Conservation (phyloP, 2,797 vertebrate genomes). For the Diplodus sargus region DNA sequence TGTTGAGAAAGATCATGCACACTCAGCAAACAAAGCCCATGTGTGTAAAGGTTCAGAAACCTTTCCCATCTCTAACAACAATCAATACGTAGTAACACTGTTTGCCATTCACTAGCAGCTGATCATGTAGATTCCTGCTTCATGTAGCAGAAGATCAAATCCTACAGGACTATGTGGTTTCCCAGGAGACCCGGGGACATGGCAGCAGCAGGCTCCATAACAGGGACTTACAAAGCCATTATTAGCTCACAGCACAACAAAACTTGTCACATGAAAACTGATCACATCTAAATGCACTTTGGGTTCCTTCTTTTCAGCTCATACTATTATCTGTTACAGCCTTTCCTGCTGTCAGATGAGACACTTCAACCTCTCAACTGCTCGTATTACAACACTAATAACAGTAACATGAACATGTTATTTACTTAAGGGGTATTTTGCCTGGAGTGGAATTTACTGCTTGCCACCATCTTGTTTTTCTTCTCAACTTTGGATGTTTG, state of each 20-base stretch:
- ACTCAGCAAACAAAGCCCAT: not conserved
- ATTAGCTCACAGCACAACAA: slow-evolving; percentile 32
- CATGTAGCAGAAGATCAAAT: slow-evolving; percentile 32
- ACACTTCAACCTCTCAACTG: not conserved
- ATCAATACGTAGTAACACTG: slow-evolving; percentile 18
- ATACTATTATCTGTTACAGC: not conserved
- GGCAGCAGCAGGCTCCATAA: slow-evolving; percentile 28
- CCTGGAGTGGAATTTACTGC: not conserved
- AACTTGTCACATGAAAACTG: slow-evolving; percentile 10
- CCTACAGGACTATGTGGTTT: slow-evolving; percentile 20
- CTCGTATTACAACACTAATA: not conserved
- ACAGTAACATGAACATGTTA: not conserved
- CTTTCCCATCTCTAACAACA: slow-evolving; percentile 19
- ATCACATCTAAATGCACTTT: not conserved
- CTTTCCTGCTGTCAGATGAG: not conserved
- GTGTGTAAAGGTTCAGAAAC: not conserved
- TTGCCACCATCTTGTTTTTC: no score
- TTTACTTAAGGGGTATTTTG: not conserved
- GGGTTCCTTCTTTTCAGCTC: not conserved
- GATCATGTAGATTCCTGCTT: slow-evolving; percentile 2
- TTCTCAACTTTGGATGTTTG: not conserved
- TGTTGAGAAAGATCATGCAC: not conserved
- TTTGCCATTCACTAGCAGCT: slow-evolving; percentile 44
- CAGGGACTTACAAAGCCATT: slow-evolving; percentile 2
- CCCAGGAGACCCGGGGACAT: slow-evolving; percentile 38